Evolutionary conservation across 2,888 invertebrate species (phyloP).

Genomic region (Hedya salicella): DNA sequence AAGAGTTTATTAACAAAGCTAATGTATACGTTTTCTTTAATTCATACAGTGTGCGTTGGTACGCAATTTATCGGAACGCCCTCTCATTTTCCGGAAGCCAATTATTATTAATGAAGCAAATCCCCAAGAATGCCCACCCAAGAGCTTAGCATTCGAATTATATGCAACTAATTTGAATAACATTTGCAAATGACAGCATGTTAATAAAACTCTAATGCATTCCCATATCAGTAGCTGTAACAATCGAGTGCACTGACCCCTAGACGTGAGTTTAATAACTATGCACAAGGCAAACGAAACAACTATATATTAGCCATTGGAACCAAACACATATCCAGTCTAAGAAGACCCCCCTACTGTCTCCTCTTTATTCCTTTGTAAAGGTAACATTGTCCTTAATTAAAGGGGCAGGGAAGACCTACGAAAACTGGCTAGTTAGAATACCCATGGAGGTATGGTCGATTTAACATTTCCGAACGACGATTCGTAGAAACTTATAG

Average conservation of each 20-base stretch:
- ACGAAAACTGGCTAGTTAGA: conserved; percentile 56
- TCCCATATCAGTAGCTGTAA: conserved; percentile 56
- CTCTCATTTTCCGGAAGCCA: conserved; percentile 8
- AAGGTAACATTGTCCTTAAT: conserved; percentile 45
- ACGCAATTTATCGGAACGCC: conserved; percentile 13
- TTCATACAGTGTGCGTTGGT: neutral
- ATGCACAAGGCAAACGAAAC: conserved; percentile 64
- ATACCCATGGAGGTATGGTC: conserved; percentile 54
- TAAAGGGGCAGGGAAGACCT: conserved; percentile 58
- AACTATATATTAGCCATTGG: conserved; percentile 70
- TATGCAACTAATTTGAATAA: conserved; percentile 34
- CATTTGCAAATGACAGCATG: conserved; percentile 42
- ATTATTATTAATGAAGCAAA: conserved; percentile 24
- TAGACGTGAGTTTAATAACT: conserved; percentile 60
- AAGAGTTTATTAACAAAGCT: neutral
- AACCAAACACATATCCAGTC: conserved; percentile 59
- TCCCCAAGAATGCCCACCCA: conserved; percentile 37
- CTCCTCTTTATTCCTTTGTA: neutral
- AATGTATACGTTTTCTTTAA: neutral
- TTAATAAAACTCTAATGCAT: conserved; percentile 40
- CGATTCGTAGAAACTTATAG: conserved; percentile 68
- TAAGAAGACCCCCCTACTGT: conserved; percentile 54
- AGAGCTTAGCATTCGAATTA: conserved; percentile 21
- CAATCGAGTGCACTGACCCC: conserved; percentile 48
- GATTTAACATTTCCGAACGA: conserved; percentile 66